Evolutionary conservation across 2,113 vertebrate species (phyloP).

Genomic region (Zosterops lateralis): DNA sequence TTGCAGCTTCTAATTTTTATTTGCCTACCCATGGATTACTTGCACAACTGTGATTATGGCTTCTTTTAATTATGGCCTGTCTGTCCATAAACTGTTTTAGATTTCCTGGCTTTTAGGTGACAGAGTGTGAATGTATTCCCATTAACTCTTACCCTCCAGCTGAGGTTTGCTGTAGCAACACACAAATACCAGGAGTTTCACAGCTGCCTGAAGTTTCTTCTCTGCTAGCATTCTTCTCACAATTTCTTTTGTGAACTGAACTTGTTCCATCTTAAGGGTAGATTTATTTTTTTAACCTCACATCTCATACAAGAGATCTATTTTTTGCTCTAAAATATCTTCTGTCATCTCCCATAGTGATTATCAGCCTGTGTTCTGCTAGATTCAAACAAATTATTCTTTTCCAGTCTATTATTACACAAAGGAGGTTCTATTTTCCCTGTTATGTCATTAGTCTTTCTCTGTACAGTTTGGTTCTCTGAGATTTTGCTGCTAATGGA

Average conservation of each 20-base stretch:
- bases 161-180: neutral
- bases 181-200: neutral
- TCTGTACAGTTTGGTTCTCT: neutral
- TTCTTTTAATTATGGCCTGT: neutral
- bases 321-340: neutral
- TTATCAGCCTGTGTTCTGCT: neutral
- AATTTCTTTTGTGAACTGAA: neutral
- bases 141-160: neutral
- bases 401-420: neutral
- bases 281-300: rapidly evolving
- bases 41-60: neutral
- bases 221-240: neutral
- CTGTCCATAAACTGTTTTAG: neutral
- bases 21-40: neutral
- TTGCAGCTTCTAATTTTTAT: neutral
- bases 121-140: neutral
- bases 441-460: neutral
- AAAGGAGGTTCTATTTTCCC: neutral
- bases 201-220: neutral
- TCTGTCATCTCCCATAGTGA: neutral
- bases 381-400: neutral
- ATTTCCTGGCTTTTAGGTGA: neutral
- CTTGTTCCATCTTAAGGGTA: neutral
- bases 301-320: neutral
- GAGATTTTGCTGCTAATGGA: neutral